phyloP scores from a whole-genome alignment of 2,888 invertebrate species.

The Tenodera sinensis region DNA sequence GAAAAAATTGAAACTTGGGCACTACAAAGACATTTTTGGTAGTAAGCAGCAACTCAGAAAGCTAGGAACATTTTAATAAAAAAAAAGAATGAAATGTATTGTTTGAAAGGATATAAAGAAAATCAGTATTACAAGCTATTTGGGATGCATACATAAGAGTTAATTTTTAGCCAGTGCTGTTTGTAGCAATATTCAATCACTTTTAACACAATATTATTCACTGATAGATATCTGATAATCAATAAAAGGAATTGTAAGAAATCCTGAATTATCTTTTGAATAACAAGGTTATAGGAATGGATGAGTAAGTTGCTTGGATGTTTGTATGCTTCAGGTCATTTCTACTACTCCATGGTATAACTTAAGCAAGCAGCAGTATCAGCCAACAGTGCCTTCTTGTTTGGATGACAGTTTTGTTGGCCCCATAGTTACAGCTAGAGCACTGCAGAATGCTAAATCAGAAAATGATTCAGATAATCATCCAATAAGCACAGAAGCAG shows the following conservation, averaged over 20 bases:
- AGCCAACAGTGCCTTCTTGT: conserved; percentile 43
- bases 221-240: too few relatives aligned
- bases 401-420: conserved; percentile 2
- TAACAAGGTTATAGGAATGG: not conserved
- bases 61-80: too few relatives aligned
- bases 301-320: not conserved
- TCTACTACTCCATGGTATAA: conserved; percentile 54
- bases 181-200: too few relatives aligned
- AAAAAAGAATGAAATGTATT: too few relatives aligned
- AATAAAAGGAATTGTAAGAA: not conserved
- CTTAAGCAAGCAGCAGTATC: conserved; percentile 57
- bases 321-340: conserved; percentile 35
- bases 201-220: too few relatives aligned
- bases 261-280: not conserved
- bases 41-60: too few relatives aligned
- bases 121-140: too few relatives aligned
- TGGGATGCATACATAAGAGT: too few relatives aligned
- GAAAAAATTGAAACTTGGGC: too few relatives aligned
- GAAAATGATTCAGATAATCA: not conserved
- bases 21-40: too few relatives aligned
- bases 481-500: not conserved
- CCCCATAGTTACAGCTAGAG: not conserved
- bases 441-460: not conserved
- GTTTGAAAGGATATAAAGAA: too few relatives aligned
- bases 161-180: too few relatives aligned